Evolutionary conservation across 2,113 vertebrate genomes (phyloP), one percentile per base, ranked within the genome.

Genomic region (Seriola dumerili): DNA sequence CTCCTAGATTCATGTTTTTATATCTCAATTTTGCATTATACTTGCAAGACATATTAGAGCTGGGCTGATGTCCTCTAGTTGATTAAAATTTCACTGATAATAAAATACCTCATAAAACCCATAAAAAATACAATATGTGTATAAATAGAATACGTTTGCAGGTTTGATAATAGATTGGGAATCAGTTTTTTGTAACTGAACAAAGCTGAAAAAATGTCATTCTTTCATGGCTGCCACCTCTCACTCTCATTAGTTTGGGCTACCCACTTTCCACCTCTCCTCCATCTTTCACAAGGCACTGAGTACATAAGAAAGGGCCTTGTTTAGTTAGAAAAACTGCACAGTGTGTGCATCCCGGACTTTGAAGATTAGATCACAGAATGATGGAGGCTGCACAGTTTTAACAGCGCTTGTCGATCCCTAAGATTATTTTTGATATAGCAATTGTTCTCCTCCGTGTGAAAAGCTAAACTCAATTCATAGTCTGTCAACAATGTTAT

Each of bases 241-340:
- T 85, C 44, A 67, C 38, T 78, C 16, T 78, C 67, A 84, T 89
- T 85, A 80, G 38, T 72, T 67, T 73, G 58, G 63, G 23, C 72
- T 81, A 23, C 73, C 36, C 82, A 86, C 76, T 75, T 67, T 57
- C n/a, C 54, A 57, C n/a, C 54, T 76, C 34, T 38, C n/a, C 42
- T 10, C 32, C 21, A 29, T 58, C 17, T 54, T 25, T 66, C 38
- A 55, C 59, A 59, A 71, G 72, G n/a, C 54, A 63, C 19, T 25
- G 54, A 62, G 52, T 59, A 63, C 48, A 77, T 71, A 42, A 42
- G 29, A 73, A 66, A 72, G 23, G 21, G 3, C 42, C 9, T 38
- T 83, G 21, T 46, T 78, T 81, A 76, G 54, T 78, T 21, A 80
- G 46, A 67, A n/a, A 75, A 57, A 36, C 40, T 67, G 42, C 57